These are phyloP conservation scores for Erebia epiphron DNA, from an alignment of 2,888 invertebrate species.

Conservation along the genomic window DNA sequence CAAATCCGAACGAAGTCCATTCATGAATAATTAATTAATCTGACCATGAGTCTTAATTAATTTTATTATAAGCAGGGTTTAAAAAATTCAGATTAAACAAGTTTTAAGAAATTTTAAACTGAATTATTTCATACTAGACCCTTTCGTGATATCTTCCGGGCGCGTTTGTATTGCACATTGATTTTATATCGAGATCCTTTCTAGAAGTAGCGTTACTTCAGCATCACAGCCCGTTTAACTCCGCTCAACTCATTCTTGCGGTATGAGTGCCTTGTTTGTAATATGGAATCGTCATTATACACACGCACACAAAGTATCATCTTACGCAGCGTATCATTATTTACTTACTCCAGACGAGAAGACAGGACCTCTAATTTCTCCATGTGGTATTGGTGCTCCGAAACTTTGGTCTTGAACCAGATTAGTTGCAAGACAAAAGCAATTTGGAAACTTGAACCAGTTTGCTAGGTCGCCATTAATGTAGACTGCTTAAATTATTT, in stretches of 20 bases:
- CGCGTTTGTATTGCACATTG: too few species aligned
- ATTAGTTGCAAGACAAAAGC: slow-evolving; percentile 37
- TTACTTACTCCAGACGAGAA: slow-evolving; percentile 14
- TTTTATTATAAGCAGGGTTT: too few species aligned
- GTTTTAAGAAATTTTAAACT: too few species aligned
- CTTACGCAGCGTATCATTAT: slow-evolving; percentile 13
- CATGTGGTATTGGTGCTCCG: slow-evolving; percentile 25
- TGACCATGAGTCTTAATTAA: too few species aligned
- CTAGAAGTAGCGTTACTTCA: too few species aligned
- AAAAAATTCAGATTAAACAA: too few species aligned
- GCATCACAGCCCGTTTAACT: too few species aligned
- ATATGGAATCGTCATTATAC: background rate
- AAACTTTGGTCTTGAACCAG: slow-evolving; percentile 26
- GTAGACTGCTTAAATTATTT: slow-evolving; percentile 17
- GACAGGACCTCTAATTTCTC: slow-evolving; percentile 26
- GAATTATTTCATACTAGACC: too few species aligned
- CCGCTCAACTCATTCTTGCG: too few species aligned
- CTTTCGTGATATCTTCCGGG: too few species aligned
- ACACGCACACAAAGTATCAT: background rate
- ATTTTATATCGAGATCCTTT: too few species aligned
- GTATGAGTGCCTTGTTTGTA: background rate
- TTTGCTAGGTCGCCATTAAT: slow-evolving; percentile 29
- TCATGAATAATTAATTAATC: too few species aligned
- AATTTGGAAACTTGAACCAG: slow-evolving; percentile 33
- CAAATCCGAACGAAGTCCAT: background rate